Percentiles rank a stretch among this genome's conserved stretches.
Conservation (phyloP, 1,140 invertebrate species). For the Pseudomyrmex dendroicus region DNA sequence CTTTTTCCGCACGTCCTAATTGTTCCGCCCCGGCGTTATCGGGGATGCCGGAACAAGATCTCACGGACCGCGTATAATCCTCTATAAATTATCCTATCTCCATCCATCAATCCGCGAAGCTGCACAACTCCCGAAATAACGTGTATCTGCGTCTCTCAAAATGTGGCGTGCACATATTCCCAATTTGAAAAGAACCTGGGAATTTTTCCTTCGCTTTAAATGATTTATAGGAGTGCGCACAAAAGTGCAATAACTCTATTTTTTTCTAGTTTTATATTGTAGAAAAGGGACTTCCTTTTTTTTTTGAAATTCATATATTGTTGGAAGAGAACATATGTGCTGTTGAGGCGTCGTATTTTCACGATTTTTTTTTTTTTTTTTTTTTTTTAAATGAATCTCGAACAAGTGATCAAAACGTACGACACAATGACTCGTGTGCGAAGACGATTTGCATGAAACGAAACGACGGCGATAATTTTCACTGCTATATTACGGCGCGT, state of each 20-base stretch:
- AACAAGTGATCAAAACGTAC: constrained; percentile 13
- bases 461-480: constrained; percentile 29
- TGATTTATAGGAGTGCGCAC: background rate
- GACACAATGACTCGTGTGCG: background rate
- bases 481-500: background rate
- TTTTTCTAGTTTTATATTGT: background rate
- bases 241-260: background rate
- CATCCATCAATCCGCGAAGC: constrained; percentile 45
- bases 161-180: background rate
- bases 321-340: no score
- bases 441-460: background rate
- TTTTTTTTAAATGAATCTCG: constrained; percentile 7
- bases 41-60: constrained; percentile 40
- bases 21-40: constrained; percentile 51
- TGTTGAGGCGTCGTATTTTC: background rate
- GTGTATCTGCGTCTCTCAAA: background rate
- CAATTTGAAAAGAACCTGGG: background rate
- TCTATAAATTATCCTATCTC: constrained; percentile 53
- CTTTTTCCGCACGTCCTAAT: constrained; percentile 55
- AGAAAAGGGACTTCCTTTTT: background rate
- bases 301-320: background rate
- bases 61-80: constrained; percentile 39
- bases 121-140: constrained; percentile 6
- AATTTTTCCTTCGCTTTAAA: constrained; percentile 1
- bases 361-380: no score